Evolutionary conservation across 2,113 vertebrate genomes (phyloP).

Genomic region (Epinephelus lanceolatus): DNA sequence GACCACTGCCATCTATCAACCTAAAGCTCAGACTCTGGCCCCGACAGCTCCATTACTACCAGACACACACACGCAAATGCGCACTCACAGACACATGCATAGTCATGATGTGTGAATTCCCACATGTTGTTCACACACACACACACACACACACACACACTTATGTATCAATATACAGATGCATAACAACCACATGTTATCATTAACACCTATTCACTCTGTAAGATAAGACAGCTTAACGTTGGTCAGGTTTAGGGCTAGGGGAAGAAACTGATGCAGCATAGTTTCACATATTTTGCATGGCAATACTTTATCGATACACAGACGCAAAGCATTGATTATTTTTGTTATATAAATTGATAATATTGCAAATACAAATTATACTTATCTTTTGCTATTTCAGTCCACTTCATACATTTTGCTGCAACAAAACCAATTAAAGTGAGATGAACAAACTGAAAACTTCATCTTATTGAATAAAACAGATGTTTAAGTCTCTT

Average conservation of each 20-base stretch:
- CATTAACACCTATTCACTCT: not conserved
- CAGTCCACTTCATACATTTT: too few species aligned
- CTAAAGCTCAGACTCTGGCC: constrained; percentile 66
- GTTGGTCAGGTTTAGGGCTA: not conserved
- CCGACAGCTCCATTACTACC: constrained; percentile 77
- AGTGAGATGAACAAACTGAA: too few species aligned
- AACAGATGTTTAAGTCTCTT: too few species aligned
- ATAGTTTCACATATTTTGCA: too few species aligned
- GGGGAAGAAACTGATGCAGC: not conserved
- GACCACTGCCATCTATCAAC: constrained; percentile 81
- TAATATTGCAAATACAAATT: too few species aligned
- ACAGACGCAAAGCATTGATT: too few species aligned
- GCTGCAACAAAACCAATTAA: too few species aligned
- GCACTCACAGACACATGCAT: constrained; percentile 23
- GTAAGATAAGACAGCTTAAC: not conserved
- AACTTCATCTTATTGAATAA: too few species aligned
- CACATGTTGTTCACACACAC: constrained; percentile 13
- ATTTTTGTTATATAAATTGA: too few species aligned
- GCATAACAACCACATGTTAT: not conserved
- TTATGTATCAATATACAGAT: not conserved
- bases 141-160: constrained; percentile 1
- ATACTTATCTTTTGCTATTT: too few species aligned
- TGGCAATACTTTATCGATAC: too few species aligned
- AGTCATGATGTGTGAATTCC: not conserved
- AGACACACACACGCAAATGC: constrained; percentile 50